Evolutionary conservation across 2,797 vertebrate genomes (phyloP), one percentile per base, ranked within the genome.

Genomic region (Cygnus olor): DNA sequence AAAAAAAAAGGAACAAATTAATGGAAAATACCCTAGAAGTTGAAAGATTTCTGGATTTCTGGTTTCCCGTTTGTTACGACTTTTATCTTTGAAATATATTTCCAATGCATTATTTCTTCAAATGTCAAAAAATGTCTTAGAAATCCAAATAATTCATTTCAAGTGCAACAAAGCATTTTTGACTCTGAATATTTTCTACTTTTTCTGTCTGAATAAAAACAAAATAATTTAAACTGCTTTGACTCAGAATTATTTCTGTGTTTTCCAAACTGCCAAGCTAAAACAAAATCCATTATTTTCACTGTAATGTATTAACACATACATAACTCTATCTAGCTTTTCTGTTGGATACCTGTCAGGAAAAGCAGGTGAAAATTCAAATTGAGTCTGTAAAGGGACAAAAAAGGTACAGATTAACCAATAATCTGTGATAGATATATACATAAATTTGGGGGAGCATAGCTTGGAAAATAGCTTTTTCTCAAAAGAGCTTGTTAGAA

Each of bases 311-410:
- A 80, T 6, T 88, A 77, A 78, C 89, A 85, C 85, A 72, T 56
- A 69, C 66, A 93, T 81, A 76, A 92, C 72, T 85, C 68, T 83
- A 44, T 65, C 49, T 72, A 80, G 65, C 57, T 91, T 92, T 85
- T 79, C 58, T 85, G 58, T 85, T 92, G 90, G 89, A 78, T 90
- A 34, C 82, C 92, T 91, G 76, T 96, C 81, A 92, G 89, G 34
- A 93, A 88, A 92, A 95, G 81, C 86, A 95, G 93, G 92, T 93
- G 79, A 76, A 95, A 95, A 89, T 68, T 93, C 49, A 95, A 76
- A 88, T 6, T 63, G 22, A 77, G 3, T 91, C 38, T 83, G 21
- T 44, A 69, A 10, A 18, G 11, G 2, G 10, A 3, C 8, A 38
- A 92, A 49, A 80, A 89, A 93, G 7, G 14, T 54, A 54, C 40